These are phyloP conservation scores for Parauchenoglanis punctatus DNA, from an alignment of 2,797 vertebrate genomes.

Conservation along the genomic window DNA sequence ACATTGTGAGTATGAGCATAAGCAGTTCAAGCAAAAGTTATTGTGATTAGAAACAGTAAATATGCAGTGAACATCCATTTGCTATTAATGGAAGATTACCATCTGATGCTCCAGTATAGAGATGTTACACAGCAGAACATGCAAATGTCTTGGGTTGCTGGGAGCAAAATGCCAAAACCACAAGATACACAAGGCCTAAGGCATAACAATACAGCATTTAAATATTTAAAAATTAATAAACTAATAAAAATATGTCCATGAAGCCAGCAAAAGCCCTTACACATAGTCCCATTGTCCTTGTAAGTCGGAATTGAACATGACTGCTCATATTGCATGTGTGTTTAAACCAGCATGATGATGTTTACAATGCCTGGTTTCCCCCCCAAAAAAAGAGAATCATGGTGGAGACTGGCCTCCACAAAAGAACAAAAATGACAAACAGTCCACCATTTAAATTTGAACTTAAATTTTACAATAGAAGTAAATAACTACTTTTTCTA, in stretches of 20 bases:
- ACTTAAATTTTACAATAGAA: neutral
- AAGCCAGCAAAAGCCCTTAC: neutral
- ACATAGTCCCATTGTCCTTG: neutral
- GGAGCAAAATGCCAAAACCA: neutral
- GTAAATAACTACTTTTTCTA: neutral
- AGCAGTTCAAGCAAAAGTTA: constrained; percentile 27
- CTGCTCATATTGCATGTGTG: neutral
- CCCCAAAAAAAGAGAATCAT: neutral
- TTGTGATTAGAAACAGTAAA: neutral
- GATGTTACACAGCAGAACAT: neutral
- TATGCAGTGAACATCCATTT: neutral
- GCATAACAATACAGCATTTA: neutral
- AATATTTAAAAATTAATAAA: neutral
- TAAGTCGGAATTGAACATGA: neutral
- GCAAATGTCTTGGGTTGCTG: neutral
- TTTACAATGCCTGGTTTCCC: neutral
- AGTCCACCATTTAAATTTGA: neutral
- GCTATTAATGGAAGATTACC: neutral
- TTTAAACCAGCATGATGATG: neutral
- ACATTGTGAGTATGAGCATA: constrained; percentile 4
- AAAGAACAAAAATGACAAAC: neutral
- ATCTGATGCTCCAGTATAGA: neutral
- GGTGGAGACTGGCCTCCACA: constrained; percentile 15
- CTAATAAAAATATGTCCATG: neutral
- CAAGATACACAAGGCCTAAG: neutral